Conservation (phyloP, 2,113 vertebrate genomes). For the Grantiella picta region DNA sequence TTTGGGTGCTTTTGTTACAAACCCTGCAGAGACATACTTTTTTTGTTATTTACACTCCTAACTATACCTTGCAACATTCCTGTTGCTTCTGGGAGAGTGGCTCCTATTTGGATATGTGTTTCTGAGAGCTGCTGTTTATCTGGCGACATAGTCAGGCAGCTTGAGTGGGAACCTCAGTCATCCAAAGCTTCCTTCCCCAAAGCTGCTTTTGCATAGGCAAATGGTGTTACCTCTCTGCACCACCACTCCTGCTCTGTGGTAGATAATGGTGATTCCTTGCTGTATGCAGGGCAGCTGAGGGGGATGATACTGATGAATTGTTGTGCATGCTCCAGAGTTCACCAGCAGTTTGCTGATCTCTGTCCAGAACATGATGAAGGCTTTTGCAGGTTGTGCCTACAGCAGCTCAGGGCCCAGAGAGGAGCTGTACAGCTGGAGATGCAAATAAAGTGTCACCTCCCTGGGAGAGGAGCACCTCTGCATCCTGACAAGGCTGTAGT, state of each 20-base stretch:
- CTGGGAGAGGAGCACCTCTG: background rate
- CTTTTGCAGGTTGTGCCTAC: background rate
- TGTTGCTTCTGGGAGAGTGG: background rate
- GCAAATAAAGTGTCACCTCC: background rate
- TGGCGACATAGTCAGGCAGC: background rate
- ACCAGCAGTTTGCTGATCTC: background rate
- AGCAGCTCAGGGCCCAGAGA: background rate
- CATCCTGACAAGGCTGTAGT: background rate
- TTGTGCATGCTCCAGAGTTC: background rate
- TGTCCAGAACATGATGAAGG: background rate
- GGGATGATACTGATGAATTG: background rate
- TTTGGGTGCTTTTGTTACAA: background rate
- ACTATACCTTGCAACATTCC: background rate
- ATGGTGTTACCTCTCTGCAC: background rate
- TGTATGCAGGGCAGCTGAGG: background rate
- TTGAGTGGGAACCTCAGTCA: background rate
- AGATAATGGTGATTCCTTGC: background rate
- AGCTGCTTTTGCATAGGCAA: background rate
- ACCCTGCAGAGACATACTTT: background rate
- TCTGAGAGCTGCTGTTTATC: background rate
- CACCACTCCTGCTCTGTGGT: background rate
- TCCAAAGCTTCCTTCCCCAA: background rate
- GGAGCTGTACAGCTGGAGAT: background rate
- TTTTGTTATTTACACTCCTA: background rate
- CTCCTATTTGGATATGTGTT: background rate